These are phyloP conservation scores for Saturnia japonica DNA, from an alignment of 2,888 invertebrate species.

Conservation along the genomic window DNA sequence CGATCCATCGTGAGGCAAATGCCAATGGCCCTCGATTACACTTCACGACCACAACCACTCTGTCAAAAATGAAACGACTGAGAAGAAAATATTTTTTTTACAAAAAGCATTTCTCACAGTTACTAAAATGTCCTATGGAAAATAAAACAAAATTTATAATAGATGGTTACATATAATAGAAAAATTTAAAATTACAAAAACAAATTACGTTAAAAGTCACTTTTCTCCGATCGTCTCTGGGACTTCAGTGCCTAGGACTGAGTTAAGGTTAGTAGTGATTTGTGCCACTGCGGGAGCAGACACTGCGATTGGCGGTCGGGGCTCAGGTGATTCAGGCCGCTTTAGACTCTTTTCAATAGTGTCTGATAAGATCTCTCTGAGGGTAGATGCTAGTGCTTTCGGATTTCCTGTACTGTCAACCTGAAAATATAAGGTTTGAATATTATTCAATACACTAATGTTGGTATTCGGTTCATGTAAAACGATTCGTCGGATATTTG, in stretches of 20 bases:
- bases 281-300: constrained; percentile 45
- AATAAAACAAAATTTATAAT: constrained; percentile 31
- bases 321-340: constrained; percentile 34
- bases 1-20: too few relatives aligned
- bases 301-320: constrained; percentile 34
- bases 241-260: constrained; percentile 24
- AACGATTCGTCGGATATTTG: not conserved
- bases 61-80: too few relatives aligned
- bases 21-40: too few relatives aligned
- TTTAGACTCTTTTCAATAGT: constrained; percentile 59
- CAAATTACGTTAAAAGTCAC: constrained; percentile 42
- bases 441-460: not conserved
- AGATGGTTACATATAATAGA: constrained; percentile 41
- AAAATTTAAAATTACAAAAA: constrained; percentile 40
- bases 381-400: constrained; percentile 62
- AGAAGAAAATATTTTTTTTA: too few relatives aligned
- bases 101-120: not conserved
- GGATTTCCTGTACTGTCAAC: constrained; percentile 71
- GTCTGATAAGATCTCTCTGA: constrained; percentile 71
- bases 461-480: not conserved
- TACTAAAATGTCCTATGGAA: not conserved
- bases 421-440: constrained; percentile 36
- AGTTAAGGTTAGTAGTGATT: constrained; percentile 14
- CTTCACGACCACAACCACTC: too few relatives aligned
- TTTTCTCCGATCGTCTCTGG: constrained; percentile 33